Evolutionary conservation across 2,113 vertebrate species (phyloP).

Genomic region (Phycodurus eques): DNA sequence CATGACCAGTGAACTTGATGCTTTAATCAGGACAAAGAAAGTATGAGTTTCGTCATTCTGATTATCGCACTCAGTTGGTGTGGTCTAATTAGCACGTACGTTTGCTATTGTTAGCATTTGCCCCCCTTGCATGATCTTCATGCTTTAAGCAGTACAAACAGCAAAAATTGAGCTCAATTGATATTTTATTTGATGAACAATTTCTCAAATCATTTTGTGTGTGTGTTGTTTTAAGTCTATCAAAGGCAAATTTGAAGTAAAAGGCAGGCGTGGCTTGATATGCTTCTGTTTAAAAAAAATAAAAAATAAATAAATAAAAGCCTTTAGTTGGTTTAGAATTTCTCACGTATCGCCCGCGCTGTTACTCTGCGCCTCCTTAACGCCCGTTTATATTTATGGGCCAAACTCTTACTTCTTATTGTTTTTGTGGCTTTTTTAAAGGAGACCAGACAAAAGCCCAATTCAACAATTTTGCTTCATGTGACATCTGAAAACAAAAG

Average conservation of each 20-base stretch:
- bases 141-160: neutral
- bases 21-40: too few species aligned
- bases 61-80: too few species aligned
- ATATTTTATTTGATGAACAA: neutral
- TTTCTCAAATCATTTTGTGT: neutral
- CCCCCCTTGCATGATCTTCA: too few species aligned
- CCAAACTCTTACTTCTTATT: conserved; percentile 18
- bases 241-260: neutral
- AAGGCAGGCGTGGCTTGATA: conserved; percentile 4
- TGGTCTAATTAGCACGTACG: neutral
- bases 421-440: conserved; percentile 25
- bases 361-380: conserved; percentile 39
- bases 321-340: conserved; percentile 37
- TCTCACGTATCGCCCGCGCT: conserved; percentile 51
- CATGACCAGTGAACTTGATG: too few species aligned
- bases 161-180: too few species aligned
- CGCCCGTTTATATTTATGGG: conserved; percentile 32
- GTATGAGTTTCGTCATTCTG: too few species aligned
- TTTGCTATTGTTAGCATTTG: too few species aligned
- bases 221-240: neutral
- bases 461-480: conserved; percentile 45
- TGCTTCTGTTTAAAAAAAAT: conserved; percentile 8
- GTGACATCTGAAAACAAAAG: conserved; percentile 55
- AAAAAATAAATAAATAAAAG: neutral
- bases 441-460: conserved; percentile 41